These are phyloP conservation scores for Encarsia formosa DNA, from an alignment of 2,888 invertebrate species.

Conservation along the genomic window DNA sequence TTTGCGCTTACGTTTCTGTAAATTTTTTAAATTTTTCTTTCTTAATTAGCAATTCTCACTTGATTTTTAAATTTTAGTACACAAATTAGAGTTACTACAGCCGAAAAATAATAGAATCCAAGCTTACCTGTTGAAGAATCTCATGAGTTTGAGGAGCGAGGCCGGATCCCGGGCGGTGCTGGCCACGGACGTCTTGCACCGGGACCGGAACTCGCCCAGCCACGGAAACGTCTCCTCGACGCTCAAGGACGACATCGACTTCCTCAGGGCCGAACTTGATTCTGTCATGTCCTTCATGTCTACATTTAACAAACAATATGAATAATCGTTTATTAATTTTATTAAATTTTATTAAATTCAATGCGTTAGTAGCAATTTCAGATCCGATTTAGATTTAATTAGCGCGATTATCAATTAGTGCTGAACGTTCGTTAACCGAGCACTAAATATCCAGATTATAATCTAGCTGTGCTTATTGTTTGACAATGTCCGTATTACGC, in stretches of 20 bases:
- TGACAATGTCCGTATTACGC: no score
- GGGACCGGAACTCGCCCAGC: conserved; percentile 41
- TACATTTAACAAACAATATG: no score
- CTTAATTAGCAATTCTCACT: no score
- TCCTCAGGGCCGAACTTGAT: conserved; percentile 4
- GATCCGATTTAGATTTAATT: no score
- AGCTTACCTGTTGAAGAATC: conserved; percentile 44
- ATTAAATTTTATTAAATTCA: no score
- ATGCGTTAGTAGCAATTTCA: no score
- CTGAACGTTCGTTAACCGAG: no score
- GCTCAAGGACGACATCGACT: conserved; percentile 22
- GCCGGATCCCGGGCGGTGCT: conserved; percentile 37
- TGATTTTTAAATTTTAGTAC: neutral
- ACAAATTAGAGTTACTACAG: neutral
- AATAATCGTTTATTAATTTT: no score
- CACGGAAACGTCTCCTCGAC: conserved; percentile 39
- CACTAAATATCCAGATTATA: no score
- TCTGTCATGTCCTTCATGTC: no score
- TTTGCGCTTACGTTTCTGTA: conserved; percentile 48
- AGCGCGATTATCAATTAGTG: no score
- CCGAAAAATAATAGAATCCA: neutral
- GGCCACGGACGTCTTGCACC: conserved; percentile 38
- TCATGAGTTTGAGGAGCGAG: conserved; percentile 43
- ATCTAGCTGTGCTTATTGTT: no score
- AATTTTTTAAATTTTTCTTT: conserved; percentile 17